A percentile compares a stretch with the other conserved stretches of the same genome.
Conservation (phyloP, 2,113 vertebrate genomes). For the Cyprinodon variegatus region DNA sequence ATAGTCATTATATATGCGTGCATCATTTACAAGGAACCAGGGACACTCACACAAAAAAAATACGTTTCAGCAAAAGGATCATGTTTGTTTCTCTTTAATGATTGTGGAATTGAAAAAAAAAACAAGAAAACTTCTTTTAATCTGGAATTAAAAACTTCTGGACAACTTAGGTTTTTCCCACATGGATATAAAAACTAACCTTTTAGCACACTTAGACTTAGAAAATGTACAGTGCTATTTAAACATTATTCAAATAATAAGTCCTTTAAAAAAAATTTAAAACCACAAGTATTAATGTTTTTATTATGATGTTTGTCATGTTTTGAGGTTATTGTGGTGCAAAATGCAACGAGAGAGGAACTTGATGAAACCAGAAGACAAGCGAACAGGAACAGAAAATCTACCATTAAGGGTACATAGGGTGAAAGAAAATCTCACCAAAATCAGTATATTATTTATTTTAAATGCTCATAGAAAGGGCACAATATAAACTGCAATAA, state of each 20-base stretch:
- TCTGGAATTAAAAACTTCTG: constrained; percentile 14
- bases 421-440: background rate
- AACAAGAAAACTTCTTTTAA: constrained; percentile 32
- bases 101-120: constrained; percentile 68
- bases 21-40: constrained; percentile 69
- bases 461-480: background rate
- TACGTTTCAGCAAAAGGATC: constrained; percentile 66
- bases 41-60: constrained; percentile 45
- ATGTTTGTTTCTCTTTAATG: constrained; percentile 64
- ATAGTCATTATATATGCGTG: constrained; percentile 65
- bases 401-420: background rate
- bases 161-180: background rate
- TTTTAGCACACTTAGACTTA: too few relatives aligned
- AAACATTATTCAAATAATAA: background rate
- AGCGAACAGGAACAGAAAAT: background rate
- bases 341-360: background rate
- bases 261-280: too few relatives aligned
- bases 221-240: background rate
- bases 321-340: background rate
- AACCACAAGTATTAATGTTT: background rate
- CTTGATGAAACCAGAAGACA: background rate
- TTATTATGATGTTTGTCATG: background rate
- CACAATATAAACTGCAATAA: background rate
- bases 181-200: background rate
- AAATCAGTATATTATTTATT: background rate